Percentiles rank a stretch among this genome's conserved stretches.
phyloP scores from a whole-genome alignment of 2,113 vertebrate genomes.

The Sterrhoptilus dennistouni region DNA sequence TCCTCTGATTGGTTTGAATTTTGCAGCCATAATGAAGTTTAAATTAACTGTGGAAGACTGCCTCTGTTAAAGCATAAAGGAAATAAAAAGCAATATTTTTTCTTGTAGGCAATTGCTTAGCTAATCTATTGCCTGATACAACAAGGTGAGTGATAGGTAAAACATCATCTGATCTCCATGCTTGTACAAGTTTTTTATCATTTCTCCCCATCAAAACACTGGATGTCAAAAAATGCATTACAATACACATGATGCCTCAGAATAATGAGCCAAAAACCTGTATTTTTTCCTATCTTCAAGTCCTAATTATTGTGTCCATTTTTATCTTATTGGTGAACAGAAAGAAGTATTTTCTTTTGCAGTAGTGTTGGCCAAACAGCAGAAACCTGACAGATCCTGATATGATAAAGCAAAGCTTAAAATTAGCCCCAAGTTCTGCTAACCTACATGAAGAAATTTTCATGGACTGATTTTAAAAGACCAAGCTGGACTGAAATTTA shows the following conservation, averaged over 20 bases:
- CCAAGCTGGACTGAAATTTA: neutral
- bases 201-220: neutral
- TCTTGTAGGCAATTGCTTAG: neutral
- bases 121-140: neutral
- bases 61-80: neutral
- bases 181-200: neutral
- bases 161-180: neutral
- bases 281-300: neutral
- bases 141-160: neutral
- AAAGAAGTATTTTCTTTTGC: neutral
- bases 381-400: neutral
- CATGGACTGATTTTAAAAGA: neutral
- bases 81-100: neutral
- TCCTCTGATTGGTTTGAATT: neutral
- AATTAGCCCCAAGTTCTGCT: neutral
- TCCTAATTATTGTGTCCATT: neutral
- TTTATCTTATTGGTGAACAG: neutral
- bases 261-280: neutral
- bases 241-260: accelerated
- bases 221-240: neutral
- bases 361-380: neutral
- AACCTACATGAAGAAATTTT: neutral
- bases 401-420: neutral
- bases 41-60: neutral
- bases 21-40: neutral